Conservation (phyloP, 1,140 invertebrate genomes). For the Oedothorax gibbosus region DNA sequence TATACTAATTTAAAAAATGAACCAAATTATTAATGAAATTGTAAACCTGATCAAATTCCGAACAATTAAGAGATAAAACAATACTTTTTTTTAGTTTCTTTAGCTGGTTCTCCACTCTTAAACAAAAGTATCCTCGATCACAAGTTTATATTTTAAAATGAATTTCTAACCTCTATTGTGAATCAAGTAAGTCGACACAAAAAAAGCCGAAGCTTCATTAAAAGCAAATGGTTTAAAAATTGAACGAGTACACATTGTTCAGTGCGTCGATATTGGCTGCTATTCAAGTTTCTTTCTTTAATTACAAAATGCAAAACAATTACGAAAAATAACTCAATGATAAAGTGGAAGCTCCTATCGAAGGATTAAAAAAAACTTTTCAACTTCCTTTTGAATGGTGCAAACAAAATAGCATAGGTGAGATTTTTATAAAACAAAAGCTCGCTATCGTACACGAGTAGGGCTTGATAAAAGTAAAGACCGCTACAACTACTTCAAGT, state of each 20-base stretch:
- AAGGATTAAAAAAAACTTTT: too few relatives aligned
- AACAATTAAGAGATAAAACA: too few relatives aligned
- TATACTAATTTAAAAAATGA: too few relatives aligned
- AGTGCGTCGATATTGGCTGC: background rate
- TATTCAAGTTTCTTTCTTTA: constrained; percentile 29
- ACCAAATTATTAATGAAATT: too few relatives aligned
- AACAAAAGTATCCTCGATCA: background rate
- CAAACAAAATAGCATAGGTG: constrained; percentile 26
- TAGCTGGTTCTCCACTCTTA: background rate
- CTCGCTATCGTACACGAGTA: background rate
- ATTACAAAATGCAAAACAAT: constrained; percentile 46
- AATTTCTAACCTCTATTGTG: constrained; percentile 14
- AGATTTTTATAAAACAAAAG: constrained; percentile 31
- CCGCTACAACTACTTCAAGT: background rate
- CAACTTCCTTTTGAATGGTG: constrained; percentile 44
- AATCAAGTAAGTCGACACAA: background rate
- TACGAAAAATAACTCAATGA: constrained; percentile 28
- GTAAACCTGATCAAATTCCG: too few relatives aligned
- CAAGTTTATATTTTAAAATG: constrained; percentile 1
- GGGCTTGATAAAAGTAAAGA: constrained; percentile 6
- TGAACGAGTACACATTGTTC: constrained; percentile 9
- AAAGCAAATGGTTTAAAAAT: constrained; percentile 21
- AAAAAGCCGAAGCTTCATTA: background rate
- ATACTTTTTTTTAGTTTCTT: background rate
- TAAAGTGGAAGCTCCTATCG: too few relatives aligned